Percentiles rank a stretch among this genome's conserved stretches.
These are phyloP conservation scores for Listronotus oregonensis DNA, from an alignment of 1,140 invertebrate genomes.

Conservation along the genomic window DNA sequence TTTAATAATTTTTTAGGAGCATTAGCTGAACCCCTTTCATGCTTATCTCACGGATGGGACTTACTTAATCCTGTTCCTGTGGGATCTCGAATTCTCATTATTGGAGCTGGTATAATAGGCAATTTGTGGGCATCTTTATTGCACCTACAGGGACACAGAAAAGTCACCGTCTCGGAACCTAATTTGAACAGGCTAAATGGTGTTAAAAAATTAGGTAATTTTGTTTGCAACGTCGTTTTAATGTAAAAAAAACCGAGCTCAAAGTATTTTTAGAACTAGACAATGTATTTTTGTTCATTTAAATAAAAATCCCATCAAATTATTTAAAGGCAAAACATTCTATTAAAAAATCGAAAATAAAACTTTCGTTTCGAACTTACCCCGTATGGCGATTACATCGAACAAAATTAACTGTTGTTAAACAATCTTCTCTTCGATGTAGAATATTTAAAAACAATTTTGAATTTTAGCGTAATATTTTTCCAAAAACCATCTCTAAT, in stretches of 20 bases:
- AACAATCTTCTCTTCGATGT: too few relatives aligned
- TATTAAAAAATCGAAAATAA: too few relatives aligned
- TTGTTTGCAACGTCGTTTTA: not conserved
- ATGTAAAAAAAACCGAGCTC: not conserved
- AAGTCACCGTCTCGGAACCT: conserved; percentile 69
- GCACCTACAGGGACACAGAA: conserved; percentile 69
- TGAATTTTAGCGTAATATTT: too few relatives aligned
- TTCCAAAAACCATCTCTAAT: too few relatives aligned
- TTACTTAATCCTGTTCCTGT: conserved; percentile 63
- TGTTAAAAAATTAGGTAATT: conserved; percentile 62
- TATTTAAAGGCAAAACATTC: too few relatives aligned
- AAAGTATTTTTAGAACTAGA: too few relatives aligned
- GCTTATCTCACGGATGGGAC: conserved; percentile 70
- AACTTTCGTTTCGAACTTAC: too few relatives aligned
- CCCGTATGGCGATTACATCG: too few relatives aligned
- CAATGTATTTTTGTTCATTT: too few relatives aligned
- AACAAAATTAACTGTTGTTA: too few relatives aligned
- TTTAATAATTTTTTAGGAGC: conserved; percentile 55
- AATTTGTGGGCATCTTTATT: conserved; percentile 68
- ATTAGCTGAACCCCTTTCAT: conserved; percentile 70
- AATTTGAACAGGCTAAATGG: conserved; percentile 61
- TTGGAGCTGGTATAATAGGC: conserved; percentile 74
- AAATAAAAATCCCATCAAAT: too few relatives aligned
- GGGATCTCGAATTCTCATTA: conserved; percentile 65
- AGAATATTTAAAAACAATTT: too few relatives aligned